Percentiles rank a stretch among this genome's conserved stretches.
Conservation (phyloP, 2,113 vertebrate genomes). For the Alectura lathami region DNA sequence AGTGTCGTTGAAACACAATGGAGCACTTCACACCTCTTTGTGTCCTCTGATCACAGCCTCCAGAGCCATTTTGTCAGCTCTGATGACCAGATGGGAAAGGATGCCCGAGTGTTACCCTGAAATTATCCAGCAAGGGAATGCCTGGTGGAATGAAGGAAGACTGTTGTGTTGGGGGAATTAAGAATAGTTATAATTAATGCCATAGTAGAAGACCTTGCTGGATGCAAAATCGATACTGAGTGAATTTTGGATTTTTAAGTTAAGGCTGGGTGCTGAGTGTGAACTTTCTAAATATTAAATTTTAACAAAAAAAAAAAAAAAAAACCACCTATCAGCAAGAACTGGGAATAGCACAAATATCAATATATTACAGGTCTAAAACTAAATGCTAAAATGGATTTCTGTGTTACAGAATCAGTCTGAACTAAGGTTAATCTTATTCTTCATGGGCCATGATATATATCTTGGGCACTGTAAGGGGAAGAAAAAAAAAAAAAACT, state of each 20-base stretch:
- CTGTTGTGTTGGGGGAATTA: not conserved
- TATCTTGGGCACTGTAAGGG: not conserved
- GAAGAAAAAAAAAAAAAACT: not conserved
- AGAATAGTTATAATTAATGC: not conserved
- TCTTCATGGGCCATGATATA: not conserved
- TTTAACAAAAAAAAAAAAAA: too few relatives aligned
- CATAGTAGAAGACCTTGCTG: not conserved
- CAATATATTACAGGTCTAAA: not conserved
- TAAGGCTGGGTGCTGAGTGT: not conserved
- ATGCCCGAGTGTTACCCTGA: not conserved
- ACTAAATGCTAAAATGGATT: not conserved
- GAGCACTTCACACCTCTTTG: not conserved
- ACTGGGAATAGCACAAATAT: not conserved
- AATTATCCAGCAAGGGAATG: not conserved
- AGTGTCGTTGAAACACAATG: not conserved
- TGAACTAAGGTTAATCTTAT: not conserved
- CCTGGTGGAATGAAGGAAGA: not conserved
- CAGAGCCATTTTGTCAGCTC: not conserved
- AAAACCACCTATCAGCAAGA: not conserved
- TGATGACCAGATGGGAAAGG: not conserved
- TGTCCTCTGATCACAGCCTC: not conserved
- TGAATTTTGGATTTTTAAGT: constrained; percentile 1
- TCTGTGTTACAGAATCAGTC: not conserved
- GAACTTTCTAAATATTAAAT: not conserved
- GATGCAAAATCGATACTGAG: not conserved